Conservation (phyloP, 2,797 vertebrate genomes). For the Hemitrygon akajei region DNA sequence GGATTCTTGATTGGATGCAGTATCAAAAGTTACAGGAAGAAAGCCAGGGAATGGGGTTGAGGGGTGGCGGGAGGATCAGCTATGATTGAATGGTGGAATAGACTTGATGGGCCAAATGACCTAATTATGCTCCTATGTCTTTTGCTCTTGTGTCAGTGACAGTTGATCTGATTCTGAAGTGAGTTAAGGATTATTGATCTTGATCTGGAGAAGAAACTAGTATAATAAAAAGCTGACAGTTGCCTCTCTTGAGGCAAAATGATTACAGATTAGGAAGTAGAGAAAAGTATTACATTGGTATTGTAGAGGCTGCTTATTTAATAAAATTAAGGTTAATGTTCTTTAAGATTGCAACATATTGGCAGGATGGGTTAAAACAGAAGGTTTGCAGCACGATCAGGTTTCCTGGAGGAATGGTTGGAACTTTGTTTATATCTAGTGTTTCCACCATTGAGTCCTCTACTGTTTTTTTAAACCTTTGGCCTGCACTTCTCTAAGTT, state of each 20-base stretch:
- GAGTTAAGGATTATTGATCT: not conserved
- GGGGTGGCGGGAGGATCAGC: too few species aligned
- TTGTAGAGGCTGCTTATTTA: not conserved
- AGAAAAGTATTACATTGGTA: not conserved
- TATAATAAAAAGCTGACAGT: not conserved
- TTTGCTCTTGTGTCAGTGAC: too few species aligned
- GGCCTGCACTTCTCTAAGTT: not conserved
- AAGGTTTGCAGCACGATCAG: not conserved
- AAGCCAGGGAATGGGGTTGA: too few species aligned
- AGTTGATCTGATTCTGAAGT: not conserved
- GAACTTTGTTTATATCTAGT: not conserved
- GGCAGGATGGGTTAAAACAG: not conserved
- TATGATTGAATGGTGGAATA: too few species aligned
- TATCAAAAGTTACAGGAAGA: too few species aligned
- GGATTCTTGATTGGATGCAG: too few species aligned
- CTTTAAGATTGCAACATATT: not conserved
- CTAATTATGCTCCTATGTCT: too few species aligned
- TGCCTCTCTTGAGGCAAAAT: not conserved
- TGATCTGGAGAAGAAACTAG: not conserved
- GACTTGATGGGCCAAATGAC: too few species aligned
- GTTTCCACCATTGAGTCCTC: not conserved
- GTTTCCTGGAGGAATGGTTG: not conserved
- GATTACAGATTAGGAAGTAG: not conserved
- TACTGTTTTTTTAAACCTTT: not conserved
- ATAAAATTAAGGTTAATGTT: not conserved